Evolutionary conservation across 92 coral and sea anemone species (phyloP), one percentile per base, ranked within the genome.

Genomic region (Blastomussa wellsi): DNA sequence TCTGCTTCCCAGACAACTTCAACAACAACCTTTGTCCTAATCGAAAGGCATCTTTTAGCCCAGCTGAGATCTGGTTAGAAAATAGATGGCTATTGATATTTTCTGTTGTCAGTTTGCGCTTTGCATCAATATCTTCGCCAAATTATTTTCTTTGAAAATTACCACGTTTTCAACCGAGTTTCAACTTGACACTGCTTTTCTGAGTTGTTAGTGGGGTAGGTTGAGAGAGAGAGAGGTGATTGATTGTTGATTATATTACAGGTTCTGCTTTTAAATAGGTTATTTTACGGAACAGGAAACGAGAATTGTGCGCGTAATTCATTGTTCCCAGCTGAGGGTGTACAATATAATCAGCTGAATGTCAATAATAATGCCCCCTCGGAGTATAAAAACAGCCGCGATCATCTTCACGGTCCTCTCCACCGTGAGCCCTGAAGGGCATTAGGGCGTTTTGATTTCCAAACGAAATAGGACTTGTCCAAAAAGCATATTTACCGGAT

Each of bases 381-480:
- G 66, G 53, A n/a, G 53, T 60, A 39, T 39, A 60, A 60, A 79
- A 22, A 47, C 82, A n/a, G 38, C 39, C 37, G 53, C 44, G 38
- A 19, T 8, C n/a, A 3, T 33, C n/a, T 2, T 22, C 24, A 0
- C 52, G n/a, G 33, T 10, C 29, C 24, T 11, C n/a, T 24, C 20
- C 73, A 32, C 83, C 38, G 33, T 1, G 15, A 60, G 83, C 72
- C 83, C 83, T 60, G 10, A 8, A 60, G 83, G 83, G 72, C 72
- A 15, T 19, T 10, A 36, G 83, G 72, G 53, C 73, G 77, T 48
- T 68, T 12, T 8, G 44, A 5, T 33, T 64, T n/a, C 74, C 74
- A 26, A 26, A 17, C 83, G 62, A 68, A 81, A 66, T 65, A 4
- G 85, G 77, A 81, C 76, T 81, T 48, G 77, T 81, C 85, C 51